Evolutionary conservation across 2,888 invertebrate genomes (phyloP).

Genomic region (Epinotia nisella): DNA sequence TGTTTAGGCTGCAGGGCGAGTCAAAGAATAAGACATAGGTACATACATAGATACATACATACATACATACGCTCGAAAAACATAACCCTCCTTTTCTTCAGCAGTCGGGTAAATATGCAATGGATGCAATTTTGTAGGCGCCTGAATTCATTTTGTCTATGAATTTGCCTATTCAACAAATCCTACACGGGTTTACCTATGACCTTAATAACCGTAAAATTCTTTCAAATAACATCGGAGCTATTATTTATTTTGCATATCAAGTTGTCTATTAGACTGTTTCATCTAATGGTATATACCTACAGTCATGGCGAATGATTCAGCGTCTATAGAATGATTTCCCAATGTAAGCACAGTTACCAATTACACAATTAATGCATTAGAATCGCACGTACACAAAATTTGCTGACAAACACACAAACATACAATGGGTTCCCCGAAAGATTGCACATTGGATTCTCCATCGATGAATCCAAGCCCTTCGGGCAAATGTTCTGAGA

Average conservation of each 20-base stretch:
- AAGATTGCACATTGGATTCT: slow-evolving; percentile 38
- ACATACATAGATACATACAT: too few relatives aligned
- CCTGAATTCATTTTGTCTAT: background rate
- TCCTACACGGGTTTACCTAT: background rate
- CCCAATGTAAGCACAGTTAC: slow-evolving; percentile 8
- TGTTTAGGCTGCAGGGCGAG: too few relatives aligned
- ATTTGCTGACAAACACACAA: slow-evolving; percentile 34
- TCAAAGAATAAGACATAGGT: too few relatives aligned
- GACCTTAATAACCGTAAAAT: background rate
- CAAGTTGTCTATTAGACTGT: background rate
- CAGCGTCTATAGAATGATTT: slow-evolving; percentile 5
- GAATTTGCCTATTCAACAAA: slow-evolving; percentile 11
- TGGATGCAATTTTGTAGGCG: background rate
- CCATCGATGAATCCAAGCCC: slow-evolving; percentile 1
- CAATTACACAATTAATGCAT: slow-evolving; percentile 26
- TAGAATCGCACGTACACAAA: slow-evolving; percentile 36
- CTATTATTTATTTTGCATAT: background rate
- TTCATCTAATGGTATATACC: background rate
- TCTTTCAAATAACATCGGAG: background rate
- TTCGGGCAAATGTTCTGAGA: slow-evolving; percentile 3
- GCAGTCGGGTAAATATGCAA: too few relatives aligned
- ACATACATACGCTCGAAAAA: too few relatives aligned
- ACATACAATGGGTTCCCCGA: slow-evolving; percentile 42
- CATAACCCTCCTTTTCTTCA: too few relatives aligned
- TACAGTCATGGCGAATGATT: background rate